These are phyloP conservation scores for Laodelphax striatellus DNA, from an alignment of 1,140 invertebrate species.

Conservation along the genomic window DNA sequence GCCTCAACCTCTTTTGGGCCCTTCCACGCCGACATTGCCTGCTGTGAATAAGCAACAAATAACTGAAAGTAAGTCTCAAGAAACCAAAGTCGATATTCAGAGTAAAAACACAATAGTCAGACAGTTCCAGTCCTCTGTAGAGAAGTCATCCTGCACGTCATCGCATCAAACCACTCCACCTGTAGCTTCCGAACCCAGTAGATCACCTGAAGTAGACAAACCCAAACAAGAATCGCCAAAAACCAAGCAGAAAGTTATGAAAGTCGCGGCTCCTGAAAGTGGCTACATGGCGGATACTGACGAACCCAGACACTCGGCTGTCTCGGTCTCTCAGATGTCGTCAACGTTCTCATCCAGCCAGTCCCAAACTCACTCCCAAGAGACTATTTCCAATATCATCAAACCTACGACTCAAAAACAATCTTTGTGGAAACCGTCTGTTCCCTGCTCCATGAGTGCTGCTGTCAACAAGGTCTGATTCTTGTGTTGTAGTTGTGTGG, in stretches of 20 bases:
- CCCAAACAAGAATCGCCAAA: constrained; percentile 44
- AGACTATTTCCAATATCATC: no score
- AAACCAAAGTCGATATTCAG: neutral
- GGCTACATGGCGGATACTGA: constrained; percentile 64
- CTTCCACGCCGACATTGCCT: constrained; percentile 24
- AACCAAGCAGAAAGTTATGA: constrained; percentile 36
- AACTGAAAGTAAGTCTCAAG: constrained; percentile 28
- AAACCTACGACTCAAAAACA: no score
- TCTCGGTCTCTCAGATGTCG: no score
- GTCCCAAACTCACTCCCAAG: no score
- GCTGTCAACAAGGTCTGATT: neutral
- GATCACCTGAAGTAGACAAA: constrained; percentile 3
- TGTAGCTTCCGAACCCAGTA: constrained; percentile 30
- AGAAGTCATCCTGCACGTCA: neutral
- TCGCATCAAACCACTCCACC: constrained; percentile 42
- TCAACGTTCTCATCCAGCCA: no score
- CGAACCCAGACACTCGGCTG: constrained; percentile 32
- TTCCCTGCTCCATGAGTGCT: no score
- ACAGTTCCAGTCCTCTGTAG: constrained; percentile 2
- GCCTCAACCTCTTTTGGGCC: constrained; percentile 35
- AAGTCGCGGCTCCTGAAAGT: constrained; percentile 36
- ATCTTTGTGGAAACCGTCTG: no score
- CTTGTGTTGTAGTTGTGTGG: neutral
- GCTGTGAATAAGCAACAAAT: neutral
- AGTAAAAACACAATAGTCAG: constrained; percentile 2